Evolutionary conservation across 2,888 invertebrate genomes (phyloP).

Genomic region (Drosophila algonquin): DNA sequence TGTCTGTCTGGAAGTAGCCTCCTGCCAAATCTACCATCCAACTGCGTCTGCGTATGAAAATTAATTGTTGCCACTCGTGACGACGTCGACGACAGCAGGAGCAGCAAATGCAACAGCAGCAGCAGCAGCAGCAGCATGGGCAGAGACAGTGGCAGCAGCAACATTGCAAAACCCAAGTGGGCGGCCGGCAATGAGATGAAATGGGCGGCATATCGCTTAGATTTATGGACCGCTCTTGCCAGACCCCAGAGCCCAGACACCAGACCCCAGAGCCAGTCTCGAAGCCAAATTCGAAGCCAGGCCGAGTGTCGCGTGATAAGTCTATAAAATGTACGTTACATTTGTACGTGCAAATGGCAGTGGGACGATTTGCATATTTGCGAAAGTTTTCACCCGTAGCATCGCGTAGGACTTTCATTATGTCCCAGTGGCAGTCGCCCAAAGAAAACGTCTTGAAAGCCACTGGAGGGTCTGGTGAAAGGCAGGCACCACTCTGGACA

Average conservation of each 20-base stretch:
- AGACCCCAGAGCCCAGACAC: background rate
- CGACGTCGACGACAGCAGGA: slow-evolving; percentile 52
- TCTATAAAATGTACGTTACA: slow-evolving; percentile 74
- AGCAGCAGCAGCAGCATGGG: slow-evolving; percentile 14
- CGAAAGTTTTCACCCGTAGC: slow-evolving; percentile 40
- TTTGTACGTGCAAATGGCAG: slow-evolving; percentile 76
- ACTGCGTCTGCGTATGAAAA: slow-evolving; percentile 76
- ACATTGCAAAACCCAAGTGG: slow-evolving; percentile 56
- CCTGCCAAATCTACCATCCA: slow-evolving; percentile 37
- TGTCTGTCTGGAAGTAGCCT: slow-evolving; percentile 31
- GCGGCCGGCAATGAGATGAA: slow-evolving; percentile 47
- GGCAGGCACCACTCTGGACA: slow-evolving; percentile 27
- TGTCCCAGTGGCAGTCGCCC: slow-evolving; percentile 13
- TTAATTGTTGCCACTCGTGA: slow-evolving; percentile 80
- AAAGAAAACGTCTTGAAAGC: slow-evolving; percentile 33
- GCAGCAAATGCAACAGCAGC: slow-evolving; percentile 12
- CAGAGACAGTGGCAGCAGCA: slow-evolving; percentile 11
- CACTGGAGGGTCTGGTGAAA: slow-evolving; percentile 53
- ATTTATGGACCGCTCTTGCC: slow-evolving; percentile 60
- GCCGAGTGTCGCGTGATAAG: slow-evolving; percentile 74
- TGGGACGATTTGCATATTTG: slow-evolving; percentile 74
- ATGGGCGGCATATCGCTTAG: slow-evolving; percentile 70
- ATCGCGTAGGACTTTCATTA: slow-evolving; percentile 63
- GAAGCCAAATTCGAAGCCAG: slow-evolving; percentile 8
- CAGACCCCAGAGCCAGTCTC: background rate